Conservation (phyloP, 2,113 vertebrate species). For the Eudyptes chrysolophus region DNA sequence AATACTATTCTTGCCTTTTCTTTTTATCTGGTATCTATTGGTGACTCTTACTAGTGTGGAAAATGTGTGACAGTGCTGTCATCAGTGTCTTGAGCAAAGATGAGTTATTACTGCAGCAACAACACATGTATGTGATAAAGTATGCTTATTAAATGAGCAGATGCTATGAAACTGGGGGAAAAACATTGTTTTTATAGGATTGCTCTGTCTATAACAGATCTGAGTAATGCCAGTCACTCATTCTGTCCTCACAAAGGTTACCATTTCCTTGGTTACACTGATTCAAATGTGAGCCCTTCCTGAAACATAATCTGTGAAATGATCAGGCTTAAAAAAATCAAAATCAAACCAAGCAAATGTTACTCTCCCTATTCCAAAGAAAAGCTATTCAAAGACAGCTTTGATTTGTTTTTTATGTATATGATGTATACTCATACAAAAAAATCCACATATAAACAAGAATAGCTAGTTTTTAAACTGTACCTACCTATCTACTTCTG, state of each 20-base stretch:
- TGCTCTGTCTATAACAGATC: neutral
- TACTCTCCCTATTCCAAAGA: neutral
- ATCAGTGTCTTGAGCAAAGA: neutral
- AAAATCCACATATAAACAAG: neutral
- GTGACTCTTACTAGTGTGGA: neutral
- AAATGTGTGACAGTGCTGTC: neutral
- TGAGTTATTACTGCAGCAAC: neutral
- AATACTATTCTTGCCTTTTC: neutral
- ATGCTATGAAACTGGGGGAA: neutral
- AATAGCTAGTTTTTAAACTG: neutral
- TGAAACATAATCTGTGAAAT: neutral
- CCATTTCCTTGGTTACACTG: neutral
- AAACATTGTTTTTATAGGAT: neutral
- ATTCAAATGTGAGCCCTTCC: neutral
- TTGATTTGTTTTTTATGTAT: neutral
- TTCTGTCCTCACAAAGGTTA: neutral
- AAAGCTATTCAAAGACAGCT: neutral
- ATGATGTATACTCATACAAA: neutral
- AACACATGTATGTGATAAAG: neutral
- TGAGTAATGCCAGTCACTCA: neutral
- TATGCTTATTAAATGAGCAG: neutral
- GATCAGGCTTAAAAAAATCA: neutral
- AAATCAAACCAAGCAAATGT: neutral
- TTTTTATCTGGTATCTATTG: neutral
- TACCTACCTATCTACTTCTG: neutral